Evolutionary conservation across 2,888 invertebrate species (phyloP).

Genomic region (Stegophylla sp.): DNA sequence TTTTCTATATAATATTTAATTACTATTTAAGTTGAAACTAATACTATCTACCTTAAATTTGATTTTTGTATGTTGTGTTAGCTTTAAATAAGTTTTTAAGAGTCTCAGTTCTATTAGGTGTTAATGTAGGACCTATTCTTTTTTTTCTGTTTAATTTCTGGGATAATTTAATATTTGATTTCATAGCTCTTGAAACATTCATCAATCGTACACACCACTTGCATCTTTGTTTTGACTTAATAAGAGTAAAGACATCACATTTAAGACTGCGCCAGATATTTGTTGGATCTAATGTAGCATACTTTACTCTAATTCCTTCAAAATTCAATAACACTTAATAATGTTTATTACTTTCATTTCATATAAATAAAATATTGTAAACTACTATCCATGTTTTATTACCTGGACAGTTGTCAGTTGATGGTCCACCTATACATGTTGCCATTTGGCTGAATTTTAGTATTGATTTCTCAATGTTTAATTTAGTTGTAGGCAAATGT

Average conservation of each 20-base stretch:
- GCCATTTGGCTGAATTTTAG: too few species aligned
- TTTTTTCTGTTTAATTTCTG: constrained; percentile 10
- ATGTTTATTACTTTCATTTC: background rate
- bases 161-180: constrained; percentile 5
- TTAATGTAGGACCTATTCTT: background rate
- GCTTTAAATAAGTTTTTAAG: background rate
- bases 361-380: background rate
- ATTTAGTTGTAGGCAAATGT: too few species aligned
- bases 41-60: background rate
- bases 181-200: constrained; percentile 2
- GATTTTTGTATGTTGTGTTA: constrained; percentile 5
- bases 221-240: background rate
- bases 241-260: constrained; percentile 1
- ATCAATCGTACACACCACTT: background rate
- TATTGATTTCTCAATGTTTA: too few species aligned
- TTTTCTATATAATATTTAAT: background rate
- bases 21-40: background rate
- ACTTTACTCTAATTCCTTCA: background rate
- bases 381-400: background rate
- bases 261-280: constrained; percentile 4
- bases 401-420: constrained; percentile 2
- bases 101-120: constrained; percentile 3
- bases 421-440: constrained; percentile 2
- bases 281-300: background rate
- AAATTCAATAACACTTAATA: too few species aligned